phyloP scores from a whole-genome alignment of 2,797 vertebrate genomes.

The Enteromius afrohamiltoni region DNA sequence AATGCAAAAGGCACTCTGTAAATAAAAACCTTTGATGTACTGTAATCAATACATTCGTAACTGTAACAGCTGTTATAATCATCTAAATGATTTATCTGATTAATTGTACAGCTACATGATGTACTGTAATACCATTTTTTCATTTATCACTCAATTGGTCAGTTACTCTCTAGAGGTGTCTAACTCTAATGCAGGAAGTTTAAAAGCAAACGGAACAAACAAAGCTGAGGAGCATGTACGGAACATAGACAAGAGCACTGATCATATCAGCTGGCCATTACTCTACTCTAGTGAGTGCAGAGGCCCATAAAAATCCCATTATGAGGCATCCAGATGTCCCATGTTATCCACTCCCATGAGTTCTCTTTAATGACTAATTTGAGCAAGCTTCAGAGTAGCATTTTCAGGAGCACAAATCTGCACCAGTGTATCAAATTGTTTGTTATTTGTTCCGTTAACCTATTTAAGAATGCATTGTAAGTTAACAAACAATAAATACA shows the following conservation, averaged over 20 bases:
- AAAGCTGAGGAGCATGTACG: constrained; percentile 1
- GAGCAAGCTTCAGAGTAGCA: constrained; percentile 33
- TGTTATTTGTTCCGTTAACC: neutral
- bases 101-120: constrained; percentile 8
- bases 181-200: constrained; percentile 23
- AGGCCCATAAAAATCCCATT: constrained; percentile 54
- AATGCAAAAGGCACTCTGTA: neutral
- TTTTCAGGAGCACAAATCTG: neutral
- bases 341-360: constrained; percentile 20
- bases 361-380: constrained; percentile 34
- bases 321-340: constrained; percentile 40
- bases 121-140: neutral
- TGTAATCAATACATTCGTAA: neutral
- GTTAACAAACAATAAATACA: neutral
- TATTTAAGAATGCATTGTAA: neutral
- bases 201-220: constrained; percentile 33
- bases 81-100: constrained; percentile 11
- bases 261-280: constrained; percentile 38
- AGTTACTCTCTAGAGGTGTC: neutral
- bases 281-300: constrained; percentile 5
- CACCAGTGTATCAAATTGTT: neutral
- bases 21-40: neutral
- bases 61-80: neutral
- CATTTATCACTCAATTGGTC: neutral
- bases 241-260: constrained; percentile 14